A percentile compares a stretch with the other conserved stretches of the same genome.
These are phyloP conservation scores for Trichomalopsis sarcophagae DNA, from an alignment of 1,140 invertebrate species.

Conservation along the genomic window DNA sequence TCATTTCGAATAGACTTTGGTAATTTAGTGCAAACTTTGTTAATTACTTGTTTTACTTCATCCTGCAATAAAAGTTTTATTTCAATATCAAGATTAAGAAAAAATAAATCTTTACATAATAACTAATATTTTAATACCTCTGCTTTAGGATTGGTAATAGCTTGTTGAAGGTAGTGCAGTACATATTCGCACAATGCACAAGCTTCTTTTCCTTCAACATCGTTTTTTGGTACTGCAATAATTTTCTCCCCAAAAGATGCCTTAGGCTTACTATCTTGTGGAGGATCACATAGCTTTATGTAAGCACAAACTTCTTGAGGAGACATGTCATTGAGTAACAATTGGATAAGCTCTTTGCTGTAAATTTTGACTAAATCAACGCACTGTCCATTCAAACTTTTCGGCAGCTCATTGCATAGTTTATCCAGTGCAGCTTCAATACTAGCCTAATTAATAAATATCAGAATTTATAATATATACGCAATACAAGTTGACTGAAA, in stretches of 20 bases:
- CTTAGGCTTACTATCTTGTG: slow-evolving; percentile 63
- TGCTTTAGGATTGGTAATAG: slow-evolving; percentile 80
- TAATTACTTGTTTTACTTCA: slow-evolving; percentile 79
- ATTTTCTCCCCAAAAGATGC: slow-evolving; percentile 58
- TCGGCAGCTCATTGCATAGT: slow-evolving; percentile 83
- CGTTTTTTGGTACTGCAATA: slow-evolving; percentile 53
- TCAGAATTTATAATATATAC: slow-evolving; percentile 4
- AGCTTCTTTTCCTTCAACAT: slow-evolving; percentile 69
- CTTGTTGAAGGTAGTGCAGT: slow-evolving; percentile 85
- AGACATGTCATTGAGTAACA: slow-evolving; percentile 84
- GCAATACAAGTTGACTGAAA: background rate
- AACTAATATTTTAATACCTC: slow-evolving; percentile 74
- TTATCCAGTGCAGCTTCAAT: slow-evolving; percentile 83
- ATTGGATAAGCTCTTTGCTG: slow-evolving; percentile 83
- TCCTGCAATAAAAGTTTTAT: slow-evolving; percentile 70
- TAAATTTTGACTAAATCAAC: slow-evolving; percentile 86
- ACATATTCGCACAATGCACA: slow-evolving; percentile 90
- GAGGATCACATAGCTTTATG: slow-evolving; percentile 80
- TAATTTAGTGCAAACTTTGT: slow-evolving; percentile 81
- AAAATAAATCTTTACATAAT: slow-evolving; percentile 39
- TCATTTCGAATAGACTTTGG: slow-evolving; percentile 79
- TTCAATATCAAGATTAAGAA: background rate
- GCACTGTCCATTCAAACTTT: slow-evolving; percentile 81
- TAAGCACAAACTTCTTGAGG: slow-evolving; percentile 86
- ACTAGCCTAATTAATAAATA: slow-evolving; percentile 12